These are phyloP conservation scores for Ectemnius lituratus DNA, from an alignment of 2,888 invertebrate species.

Conservation along the genomic window DNA sequence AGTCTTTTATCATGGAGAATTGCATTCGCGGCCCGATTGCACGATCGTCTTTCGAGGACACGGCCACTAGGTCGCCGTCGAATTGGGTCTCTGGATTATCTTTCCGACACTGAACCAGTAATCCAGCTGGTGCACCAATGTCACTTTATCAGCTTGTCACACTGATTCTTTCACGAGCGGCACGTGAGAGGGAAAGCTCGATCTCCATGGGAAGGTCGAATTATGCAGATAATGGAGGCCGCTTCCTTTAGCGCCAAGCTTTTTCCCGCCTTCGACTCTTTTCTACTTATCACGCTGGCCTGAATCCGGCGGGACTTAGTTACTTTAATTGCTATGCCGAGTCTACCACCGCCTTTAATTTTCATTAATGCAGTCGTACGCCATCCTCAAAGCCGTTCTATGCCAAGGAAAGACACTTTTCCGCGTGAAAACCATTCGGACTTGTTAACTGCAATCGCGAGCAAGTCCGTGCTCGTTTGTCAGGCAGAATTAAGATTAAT, in stretches of 20 bases:
- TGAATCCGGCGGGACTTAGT: too few species aligned
- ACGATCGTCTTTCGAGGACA: conserved; percentile 64
- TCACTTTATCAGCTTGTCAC: conserved; percentile 43
- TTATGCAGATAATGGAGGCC: too few species aligned
- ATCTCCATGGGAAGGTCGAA: too few species aligned
- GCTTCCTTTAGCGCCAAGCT: too few species aligned
- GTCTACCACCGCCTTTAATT: too few species aligned
- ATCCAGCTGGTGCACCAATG: conserved; percentile 54
- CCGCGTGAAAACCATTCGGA: neutral
- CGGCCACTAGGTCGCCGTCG: conserved; percentile 68
- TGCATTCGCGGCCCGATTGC: conserved; percentile 33
- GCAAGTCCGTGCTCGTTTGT: neutral
- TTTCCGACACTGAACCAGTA: conserved; percentile 63
- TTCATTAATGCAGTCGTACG: too few species aligned
- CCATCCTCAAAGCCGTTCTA: too few species aligned
- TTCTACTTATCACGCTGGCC: too few species aligned
- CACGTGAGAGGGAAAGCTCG: conserved; percentile 20
- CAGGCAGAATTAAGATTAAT: neutral
- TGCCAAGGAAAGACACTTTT: too few species aligned
- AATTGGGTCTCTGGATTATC: conserved; percentile 64
- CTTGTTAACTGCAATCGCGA: neutral
- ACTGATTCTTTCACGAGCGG: conserved; percentile 25
- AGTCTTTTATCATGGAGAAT: conserved; percentile 21
- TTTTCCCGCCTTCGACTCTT: too few species aligned
- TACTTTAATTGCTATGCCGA: too few species aligned